Conservation (phyloP, 2,888 invertebrate species). For the Hyppa rectilinea region DNA sequence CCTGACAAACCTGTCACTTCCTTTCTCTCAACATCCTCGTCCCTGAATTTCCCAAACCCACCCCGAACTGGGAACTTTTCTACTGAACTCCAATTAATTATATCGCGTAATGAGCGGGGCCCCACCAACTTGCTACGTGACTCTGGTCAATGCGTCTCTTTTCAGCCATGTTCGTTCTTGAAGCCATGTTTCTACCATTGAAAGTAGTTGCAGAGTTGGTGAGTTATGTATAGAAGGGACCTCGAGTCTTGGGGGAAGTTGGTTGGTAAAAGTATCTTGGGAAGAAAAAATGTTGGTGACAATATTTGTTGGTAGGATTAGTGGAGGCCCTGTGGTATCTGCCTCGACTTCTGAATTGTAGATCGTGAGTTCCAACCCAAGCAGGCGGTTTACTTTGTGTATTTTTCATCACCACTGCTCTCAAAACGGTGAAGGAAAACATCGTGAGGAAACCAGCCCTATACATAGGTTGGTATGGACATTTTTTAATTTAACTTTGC, state of each 20-base stretch:
- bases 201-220: conserved; percentile 24
- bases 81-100: conserved; percentile 88
- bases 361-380: too few relatives aligned
- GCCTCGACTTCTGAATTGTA: too few relatives aligned
- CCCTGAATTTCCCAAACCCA: conserved; percentile 72
- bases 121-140: conserved; percentile 81
- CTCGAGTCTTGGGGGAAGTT: background rate
- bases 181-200: conserved; percentile 45
- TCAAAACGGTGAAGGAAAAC: too few relatives aligned
- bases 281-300: background rate
- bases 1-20: conserved; percentile 25
- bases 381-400: too few relatives aligned
- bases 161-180: conserved; percentile 57
- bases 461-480: conserved; percentile 32
- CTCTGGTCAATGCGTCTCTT: conserved; percentile 73
- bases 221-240: conserved; percentile 28
- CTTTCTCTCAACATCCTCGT: conserved; percentile 44
- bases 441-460: conserved; percentile 8
- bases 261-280: background rate
- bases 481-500: conserved; percentile 65
- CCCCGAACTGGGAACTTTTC: conserved; percentile 79
- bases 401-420: too few relatives aligned
- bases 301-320: too few relatives aligned
- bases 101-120: conserved; percentile 85
- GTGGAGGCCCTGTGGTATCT: too few relatives aligned